These are phyloP conservation scores for Falco berigora DNA, from an alignment of 2,797 vertebrate genomes.

Conservation along the genomic window DNA sequence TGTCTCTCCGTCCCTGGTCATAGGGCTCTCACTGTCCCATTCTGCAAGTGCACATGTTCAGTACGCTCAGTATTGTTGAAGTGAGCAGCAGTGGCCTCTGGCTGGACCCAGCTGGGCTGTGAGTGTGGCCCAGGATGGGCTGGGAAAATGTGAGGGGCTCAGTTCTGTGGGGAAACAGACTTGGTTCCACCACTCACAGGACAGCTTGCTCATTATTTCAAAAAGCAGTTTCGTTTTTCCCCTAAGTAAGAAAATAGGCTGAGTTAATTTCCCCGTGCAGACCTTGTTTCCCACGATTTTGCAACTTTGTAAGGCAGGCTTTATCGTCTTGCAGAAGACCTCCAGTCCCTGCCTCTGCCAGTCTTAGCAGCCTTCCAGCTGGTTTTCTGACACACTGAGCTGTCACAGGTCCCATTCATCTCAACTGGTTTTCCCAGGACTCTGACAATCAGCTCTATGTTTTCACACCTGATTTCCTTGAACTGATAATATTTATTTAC, in stretches of 20 bases:
- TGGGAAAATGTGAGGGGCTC: background rate
- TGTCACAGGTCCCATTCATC: background rate
- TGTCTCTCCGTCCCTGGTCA: background rate
- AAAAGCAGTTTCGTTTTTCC: constrained; percentile 22
- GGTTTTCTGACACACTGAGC: background rate
- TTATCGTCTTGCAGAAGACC: background rate
- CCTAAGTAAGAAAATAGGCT: background rate
- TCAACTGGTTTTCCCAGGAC: background rate
- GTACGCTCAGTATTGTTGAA: background rate
- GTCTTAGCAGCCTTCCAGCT: background rate
- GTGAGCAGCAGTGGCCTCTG: too few relatives aligned
- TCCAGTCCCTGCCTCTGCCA: background rate
- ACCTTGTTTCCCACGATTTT: background rate
- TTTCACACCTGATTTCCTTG: background rate
- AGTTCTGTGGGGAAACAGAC: background rate
- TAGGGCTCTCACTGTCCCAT: background rate
- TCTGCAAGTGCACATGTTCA: background rate
- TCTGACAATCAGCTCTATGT: background rate
- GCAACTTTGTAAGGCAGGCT: background rate
- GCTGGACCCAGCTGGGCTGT: background rate
- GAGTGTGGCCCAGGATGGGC: background rate
- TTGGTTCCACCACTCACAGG: background rate
- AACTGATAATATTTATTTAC: background rate
- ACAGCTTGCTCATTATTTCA: background rate
- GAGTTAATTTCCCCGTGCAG: background rate